Base-by-base conservation (phyloP, 2,888 invertebrate genomes). In the Cataglyphis cursor region DNA sequence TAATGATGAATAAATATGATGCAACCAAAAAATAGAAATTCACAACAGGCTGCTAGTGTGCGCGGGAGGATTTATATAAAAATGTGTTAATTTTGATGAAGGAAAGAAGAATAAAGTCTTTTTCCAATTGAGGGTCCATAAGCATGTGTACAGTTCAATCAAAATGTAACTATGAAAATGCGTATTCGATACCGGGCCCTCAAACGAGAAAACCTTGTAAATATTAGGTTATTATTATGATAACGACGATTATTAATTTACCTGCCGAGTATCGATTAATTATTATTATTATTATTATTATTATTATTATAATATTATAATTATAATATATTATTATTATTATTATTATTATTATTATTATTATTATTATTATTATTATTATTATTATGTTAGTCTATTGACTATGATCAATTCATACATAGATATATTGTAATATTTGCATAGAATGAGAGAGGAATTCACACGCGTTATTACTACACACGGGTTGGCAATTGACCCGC, bases 251-350 rank as follows among this genome's bases (percentile, higher is more conserved):
- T 93, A 93, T 89, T 90, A 82, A 91, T 93, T 94, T 94, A 93
- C 93, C 92, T 94, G 93, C 93, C 93, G 93, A 92, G 93, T 93
- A 94, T 93, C 92, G 93, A 94, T 93, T 93, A 92, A 94, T 93
- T 92, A 92, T 92, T 91, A 92, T 91, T 92, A 93, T 70, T 89
- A 84, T 59, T 82, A 89, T 74, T 92, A 92, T 90, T 91, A 24
- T 24, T 24, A 24, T 24, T 24, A 24, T 24, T 24, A 24, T 24
- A 24, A 89, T 92, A 92, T 90, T 91, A 91, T 90, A 88, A 91
- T 90, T 89, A 88, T 87, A 88, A 88, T 88, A 73, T 84, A 84
- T 59, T 81, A 89, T 74, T 92, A 92, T 90, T 91, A 93, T 91
- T 90, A 92, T 90, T 90, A 91, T 83, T 80, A 90, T 88, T 88